phyloP scores from a whole-genome alignment of 2,888 invertebrate species.

The Fabriciana adippe region DNA sequence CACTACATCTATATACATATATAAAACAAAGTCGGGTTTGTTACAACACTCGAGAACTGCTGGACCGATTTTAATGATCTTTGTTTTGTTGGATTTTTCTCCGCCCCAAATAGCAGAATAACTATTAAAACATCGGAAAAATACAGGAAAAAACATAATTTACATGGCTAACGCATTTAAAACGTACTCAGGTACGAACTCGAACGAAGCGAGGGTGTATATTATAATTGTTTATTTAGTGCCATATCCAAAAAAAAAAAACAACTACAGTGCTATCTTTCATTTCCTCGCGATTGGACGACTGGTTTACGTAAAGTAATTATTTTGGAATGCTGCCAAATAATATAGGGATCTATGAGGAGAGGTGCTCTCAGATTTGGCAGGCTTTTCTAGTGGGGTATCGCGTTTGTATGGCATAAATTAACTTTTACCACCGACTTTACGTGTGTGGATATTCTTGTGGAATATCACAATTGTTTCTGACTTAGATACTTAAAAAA shows the following conservation, averaged over 20 bases:
- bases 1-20: too few species aligned
- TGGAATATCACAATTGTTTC: background rate
- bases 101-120: too few species aligned
- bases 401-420: conserved; percentile 37
- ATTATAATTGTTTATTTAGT: conserved; percentile 21
- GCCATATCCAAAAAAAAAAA: conserved; percentile 50
- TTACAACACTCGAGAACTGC: too few species aligned
- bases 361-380: conserved; percentile 65
- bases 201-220: too few species aligned
- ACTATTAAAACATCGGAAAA: too few species aligned
- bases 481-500: too few species aligned
- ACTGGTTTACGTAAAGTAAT: conserved; percentile 75
- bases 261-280: conserved; percentile 23
- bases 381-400: conserved; percentile 47
- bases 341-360: conserved; percentile 60
- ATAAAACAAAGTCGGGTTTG: too few species aligned
- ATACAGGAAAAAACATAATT: too few species aligned
- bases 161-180: too few species aligned
- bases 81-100: too few species aligned
- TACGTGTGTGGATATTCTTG: background rate
- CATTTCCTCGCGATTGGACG: conserved; percentile 47
- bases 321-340: conserved; percentile 76
- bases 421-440: conserved; percentile 27
- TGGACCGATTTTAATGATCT: too few species aligned
- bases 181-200: too few species aligned